Evolutionary conservation across 2,797 vertebrate genomes (phyloP), one percentile per base, ranked within the genome.

Genomic region (Simalia tracyae): DNA sequence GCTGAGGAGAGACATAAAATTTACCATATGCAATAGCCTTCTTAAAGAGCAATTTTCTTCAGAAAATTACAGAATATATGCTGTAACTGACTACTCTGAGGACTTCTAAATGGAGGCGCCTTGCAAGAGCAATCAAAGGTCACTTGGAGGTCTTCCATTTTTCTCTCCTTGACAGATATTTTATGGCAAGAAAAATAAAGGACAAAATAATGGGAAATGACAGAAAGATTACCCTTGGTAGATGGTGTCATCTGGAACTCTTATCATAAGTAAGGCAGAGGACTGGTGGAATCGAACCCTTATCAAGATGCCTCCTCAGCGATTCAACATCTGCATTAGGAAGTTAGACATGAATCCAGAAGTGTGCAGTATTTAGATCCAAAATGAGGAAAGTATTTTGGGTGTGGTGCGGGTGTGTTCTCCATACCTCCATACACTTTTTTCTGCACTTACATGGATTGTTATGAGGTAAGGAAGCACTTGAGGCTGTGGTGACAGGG

Each of bases 321-420:
- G 93, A 96, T 96, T 96, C 93, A 96, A 93, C 92, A 95, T 61
- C 91, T 97, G 93, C 64, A 93, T 95, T 95, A 95, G 42, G 93
- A 91, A 93, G 63, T 89, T 94, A 86, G 93, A 92, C 88, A 86
- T 19, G 17, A 60, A 24, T 11, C 3, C 12, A 89, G 19, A 86
- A 64, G 57, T 42, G 36, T 36, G 36, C 36, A 36, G 68, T 6
- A 72, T 76, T 76, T 42, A 42, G 36, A 42, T 42, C 36, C 17
- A 9, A 19, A 76, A 76, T 8, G 19, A 46, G 36, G 11, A 46
- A 24, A 24, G 9, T 46, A 81, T 42, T 81, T 46, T 22, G 72
- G 36, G 19, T 46, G 19, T 81, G 42, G 72, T 42, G 8, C 19
- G 17, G 68, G 17, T 76, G 17, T 72, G 31, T 3, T 76, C 68